Conservation (phyloP, 2,113 vertebrate species). For the Centropus bengalensis region DNA sequence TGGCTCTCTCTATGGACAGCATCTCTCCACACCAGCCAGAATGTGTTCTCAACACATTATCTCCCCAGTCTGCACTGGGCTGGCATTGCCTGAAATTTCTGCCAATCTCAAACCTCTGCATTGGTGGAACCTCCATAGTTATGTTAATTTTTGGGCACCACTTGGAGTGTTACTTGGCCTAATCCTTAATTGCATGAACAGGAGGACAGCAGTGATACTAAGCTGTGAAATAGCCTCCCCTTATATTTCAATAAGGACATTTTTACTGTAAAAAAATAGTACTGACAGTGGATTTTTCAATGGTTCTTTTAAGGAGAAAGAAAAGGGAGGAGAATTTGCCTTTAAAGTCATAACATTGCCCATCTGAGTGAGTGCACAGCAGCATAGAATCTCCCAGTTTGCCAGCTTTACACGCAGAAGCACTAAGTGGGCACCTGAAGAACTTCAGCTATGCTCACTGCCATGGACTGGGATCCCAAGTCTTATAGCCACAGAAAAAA, state of each 20-base stretch:
- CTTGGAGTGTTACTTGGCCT: neutral
- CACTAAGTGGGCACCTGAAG: fast-evolving
- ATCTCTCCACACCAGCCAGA: neutral
- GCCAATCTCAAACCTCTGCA: neutral
- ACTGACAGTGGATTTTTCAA: neutral
- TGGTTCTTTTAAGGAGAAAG: neutral
- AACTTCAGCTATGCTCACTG: neutral
- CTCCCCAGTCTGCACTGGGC: neutral
- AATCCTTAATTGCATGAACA: neutral
- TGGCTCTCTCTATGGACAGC: neutral
- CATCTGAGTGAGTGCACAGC: fast-evolving
- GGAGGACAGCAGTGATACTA: neutral
- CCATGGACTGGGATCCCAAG: neutral
- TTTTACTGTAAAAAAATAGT: neutral
- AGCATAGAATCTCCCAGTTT: neutral
- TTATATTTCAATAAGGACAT: neutral
- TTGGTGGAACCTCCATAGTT: neutral
- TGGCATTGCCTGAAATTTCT: neutral
- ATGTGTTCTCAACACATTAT: fast-evolving
- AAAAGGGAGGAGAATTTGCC: neutral
- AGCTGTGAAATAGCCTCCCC: neutral
- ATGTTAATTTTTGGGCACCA: neutral
- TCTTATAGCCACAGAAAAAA: neutral
- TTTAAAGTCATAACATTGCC: neutral
- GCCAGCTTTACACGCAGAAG: neutral